Percentiles rank a stretch among this genome's conserved stretches.
These are phyloP conservation scores for Siniperca scherzeri DNA, from an alignment of 2,797 vertebrate species.

Conservation along the genomic window DNA sequence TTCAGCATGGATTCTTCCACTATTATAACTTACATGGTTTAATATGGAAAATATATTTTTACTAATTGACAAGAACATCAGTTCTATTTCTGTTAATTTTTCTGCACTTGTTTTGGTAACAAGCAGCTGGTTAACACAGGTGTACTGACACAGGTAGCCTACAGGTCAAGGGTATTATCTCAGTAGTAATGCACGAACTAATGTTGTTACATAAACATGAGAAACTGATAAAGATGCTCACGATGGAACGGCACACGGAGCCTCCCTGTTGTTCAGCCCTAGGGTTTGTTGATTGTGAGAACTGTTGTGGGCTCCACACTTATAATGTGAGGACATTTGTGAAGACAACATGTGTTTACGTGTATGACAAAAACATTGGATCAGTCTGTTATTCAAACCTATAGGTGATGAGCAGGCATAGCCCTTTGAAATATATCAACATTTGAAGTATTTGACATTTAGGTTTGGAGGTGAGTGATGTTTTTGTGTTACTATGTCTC, in stretches of 20 bases:
- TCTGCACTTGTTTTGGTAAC: constrained; percentile 12
- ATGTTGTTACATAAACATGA: constrained; percentile 44
- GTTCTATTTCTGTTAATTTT: neutral
- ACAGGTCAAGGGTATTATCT: constrained; percentile 17
- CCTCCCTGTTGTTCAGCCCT: neutral
- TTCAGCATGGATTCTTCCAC: neutral
- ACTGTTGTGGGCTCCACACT: neutral
- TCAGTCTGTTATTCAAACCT: neutral
- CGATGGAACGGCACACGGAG: constrained; percentile 4
- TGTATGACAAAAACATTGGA: constrained; percentile 3
- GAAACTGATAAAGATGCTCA: neutral
- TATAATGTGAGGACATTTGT: neutral
- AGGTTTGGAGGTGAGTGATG: neutral
- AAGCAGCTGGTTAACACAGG: constrained; percentile 1
- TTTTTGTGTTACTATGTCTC: neutral
- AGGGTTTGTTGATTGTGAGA: neutral
- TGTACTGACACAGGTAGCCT: neutral
- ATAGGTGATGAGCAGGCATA: neutral
- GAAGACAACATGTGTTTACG: neutral
- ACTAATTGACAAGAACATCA: neutral
- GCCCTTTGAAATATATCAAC: neutral
- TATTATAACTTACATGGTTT: neutral
- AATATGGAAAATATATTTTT: neutral
- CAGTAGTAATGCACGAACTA: neutral
- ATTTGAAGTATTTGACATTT: neutral